Evolutionary conservation across 2,113 vertebrate genomes (phyloP).

Genomic region (Chaetops frenatus): DNA sequence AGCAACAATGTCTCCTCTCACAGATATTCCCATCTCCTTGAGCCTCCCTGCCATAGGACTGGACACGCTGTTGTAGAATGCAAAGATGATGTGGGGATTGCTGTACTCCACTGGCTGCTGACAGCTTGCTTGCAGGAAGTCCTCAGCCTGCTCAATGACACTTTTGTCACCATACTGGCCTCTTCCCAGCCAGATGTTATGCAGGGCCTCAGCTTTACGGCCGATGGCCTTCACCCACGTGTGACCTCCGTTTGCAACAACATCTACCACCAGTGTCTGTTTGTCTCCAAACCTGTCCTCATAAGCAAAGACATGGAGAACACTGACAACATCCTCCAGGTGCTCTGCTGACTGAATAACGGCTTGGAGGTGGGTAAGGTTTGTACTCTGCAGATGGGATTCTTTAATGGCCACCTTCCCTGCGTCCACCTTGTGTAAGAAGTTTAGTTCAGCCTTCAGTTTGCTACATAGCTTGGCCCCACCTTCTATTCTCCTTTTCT

Average conservation of each 20-base stretch:
- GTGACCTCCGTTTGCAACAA: constrained; percentile 87
- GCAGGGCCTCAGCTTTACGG: constrained; percentile 91
- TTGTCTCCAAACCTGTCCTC: constrained; percentile 74
- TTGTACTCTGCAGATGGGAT: constrained; percentile 93
- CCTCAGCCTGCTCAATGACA: constrained; percentile 85
- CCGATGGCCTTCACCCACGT: constrained; percentile 97
- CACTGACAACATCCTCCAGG: constrained; percentile 81
- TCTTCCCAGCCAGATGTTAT: constrained; percentile 94
- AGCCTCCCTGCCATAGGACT: constrained; percentile 87
- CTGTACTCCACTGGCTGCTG: constrained; percentile 91
- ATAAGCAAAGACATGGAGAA: constrained; percentile 88
- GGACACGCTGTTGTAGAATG: constrained; percentile 93
- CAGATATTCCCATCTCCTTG: constrained; percentile 85
- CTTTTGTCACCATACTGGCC: constrained; percentile 96
- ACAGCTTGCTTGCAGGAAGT: constrained; percentile 85
- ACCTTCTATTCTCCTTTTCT: constrained; percentile 82
- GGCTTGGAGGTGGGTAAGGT: constrained; percentile 90
- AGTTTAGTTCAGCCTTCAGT: constrained; percentile 88
- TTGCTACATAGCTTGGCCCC: constrained; percentile 87
- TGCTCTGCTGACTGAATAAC: constrained; percentile 86
- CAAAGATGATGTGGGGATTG: constrained; percentile 89
- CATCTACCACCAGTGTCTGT: constrained; percentile 88
- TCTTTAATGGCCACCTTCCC: constrained; percentile 87
- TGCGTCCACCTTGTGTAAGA: constrained; percentile 83
- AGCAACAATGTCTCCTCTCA: constrained; percentile 89